Evolutionary conservation across 2,797 vertebrate species (phyloP).

Genomic region (Enteromius radiatus): DNA sequence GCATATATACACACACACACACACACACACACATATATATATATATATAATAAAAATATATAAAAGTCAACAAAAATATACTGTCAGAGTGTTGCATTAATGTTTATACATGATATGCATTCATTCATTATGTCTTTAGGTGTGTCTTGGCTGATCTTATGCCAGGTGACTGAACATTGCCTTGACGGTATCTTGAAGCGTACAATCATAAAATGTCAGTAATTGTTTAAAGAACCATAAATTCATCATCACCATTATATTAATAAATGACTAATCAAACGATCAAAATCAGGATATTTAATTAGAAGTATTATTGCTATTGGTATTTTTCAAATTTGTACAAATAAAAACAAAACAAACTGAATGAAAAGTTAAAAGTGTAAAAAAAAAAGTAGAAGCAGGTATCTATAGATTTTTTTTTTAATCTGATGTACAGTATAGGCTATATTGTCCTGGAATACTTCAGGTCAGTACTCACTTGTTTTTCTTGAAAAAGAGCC

Average conservation of each 20-base stretch:
- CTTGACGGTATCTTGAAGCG: slow-evolving; percentile 20
- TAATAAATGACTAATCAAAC: neutral
- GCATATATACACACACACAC: no score
- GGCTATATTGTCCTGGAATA: neutral
- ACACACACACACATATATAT: no score
- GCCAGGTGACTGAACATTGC: slow-evolving; percentile 4
- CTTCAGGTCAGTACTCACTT: slow-evolving; percentile 71
- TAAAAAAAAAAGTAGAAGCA: neutral
- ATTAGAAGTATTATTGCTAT: neutral
- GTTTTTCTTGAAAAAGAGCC: slow-evolving; percentile 73
- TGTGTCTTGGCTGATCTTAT: neutral
- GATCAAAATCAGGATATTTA: neutral
- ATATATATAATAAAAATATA: no score
- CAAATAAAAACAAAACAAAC: neutral
- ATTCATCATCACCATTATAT: slow-evolving; percentile 21
- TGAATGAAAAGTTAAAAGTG: neutral
- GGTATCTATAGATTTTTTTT: neutral
- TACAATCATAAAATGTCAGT: slow-evolving; percentile 33
- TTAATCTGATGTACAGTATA: neutral
- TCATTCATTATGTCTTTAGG: neutral
- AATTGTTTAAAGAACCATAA: slow-evolving; percentile 33
- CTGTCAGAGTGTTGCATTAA: neutral
- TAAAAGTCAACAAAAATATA: neutral
- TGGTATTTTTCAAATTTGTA: neutral
- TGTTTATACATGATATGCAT: neutral